Conservation (phyloP, 64 coral and sea anemone species). For the Cladopsammia gracilis region DNA sequence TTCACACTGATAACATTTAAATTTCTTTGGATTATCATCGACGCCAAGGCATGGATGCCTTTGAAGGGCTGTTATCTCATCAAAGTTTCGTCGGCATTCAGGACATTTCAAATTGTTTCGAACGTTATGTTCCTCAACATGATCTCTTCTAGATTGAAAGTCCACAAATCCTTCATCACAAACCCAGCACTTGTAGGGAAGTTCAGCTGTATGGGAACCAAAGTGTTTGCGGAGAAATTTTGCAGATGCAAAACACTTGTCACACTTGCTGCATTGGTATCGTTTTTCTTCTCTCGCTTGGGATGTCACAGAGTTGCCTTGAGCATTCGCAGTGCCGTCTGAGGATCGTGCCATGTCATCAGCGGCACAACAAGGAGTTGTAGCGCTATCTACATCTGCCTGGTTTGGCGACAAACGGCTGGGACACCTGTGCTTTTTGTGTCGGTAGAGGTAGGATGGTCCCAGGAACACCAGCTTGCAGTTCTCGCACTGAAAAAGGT, state of each 20-base stretch:
- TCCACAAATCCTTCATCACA: not conserved
- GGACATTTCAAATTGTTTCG: not conserved
- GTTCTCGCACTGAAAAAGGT: not conserved
- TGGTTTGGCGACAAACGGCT: too few species aligned
- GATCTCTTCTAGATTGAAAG: not conserved
- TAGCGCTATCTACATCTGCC: too few species aligned
- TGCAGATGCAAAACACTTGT: not conserved
- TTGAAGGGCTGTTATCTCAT: not conserved
- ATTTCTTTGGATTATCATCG: not conserved
- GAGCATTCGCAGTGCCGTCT: not conserved
- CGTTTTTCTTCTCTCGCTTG: not conserved
- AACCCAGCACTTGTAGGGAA: not conserved
- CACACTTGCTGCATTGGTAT: constrained; percentile 40
- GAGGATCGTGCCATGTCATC: not conserved
- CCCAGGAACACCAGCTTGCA: not conserved
- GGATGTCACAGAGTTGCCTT: not conserved
- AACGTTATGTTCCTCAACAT: not conserved
- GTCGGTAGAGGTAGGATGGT: not conserved
- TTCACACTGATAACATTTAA: not conserved
- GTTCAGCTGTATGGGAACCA: not conserved
- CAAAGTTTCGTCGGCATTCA: not conserved
- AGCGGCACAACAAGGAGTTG: not conserved
- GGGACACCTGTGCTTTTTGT: not conserved
- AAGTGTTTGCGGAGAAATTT: constrained; percentile 3
- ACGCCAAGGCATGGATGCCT: not conserved